Percentiles rank a stretch among this genome's conserved stretches.
phyloP scores from a whole-genome alignment of 2,797 vertebrate genomes.

The Enteromius argenteus region DNA sequence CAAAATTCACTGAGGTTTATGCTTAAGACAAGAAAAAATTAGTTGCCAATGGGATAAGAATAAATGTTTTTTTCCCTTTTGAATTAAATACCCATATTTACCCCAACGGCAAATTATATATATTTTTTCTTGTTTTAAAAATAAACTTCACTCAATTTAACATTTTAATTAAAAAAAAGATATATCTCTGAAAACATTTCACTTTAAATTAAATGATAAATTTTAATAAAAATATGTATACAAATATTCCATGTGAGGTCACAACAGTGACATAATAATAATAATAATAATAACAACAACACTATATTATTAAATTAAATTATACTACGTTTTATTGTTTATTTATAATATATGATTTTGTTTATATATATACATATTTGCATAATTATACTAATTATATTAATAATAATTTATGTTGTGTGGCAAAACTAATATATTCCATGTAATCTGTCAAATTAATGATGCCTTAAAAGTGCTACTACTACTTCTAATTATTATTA shows the following conservation, averaged over 20 bases:
- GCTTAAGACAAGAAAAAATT: background rate
- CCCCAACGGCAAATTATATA: background rate
- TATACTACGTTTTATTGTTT: too few relatives aligned
- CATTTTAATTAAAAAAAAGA: too few relatives aligned
- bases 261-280: too few relatives aligned
- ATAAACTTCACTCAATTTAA: background rate
- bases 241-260: too few relatives aligned
- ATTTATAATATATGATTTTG: background rate
- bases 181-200: too few relatives aligned
- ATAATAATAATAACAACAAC: background rate
- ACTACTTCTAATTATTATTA: too few relatives aligned
- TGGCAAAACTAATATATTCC: background rate
- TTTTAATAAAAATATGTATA: too few relatives aligned
- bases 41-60: background rate
- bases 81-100: slow-evolving; percentile 8
- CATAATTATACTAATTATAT: background rate
- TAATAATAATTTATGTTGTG: background rate
- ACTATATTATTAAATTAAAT: background rate
- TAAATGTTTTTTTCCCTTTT: background rate
- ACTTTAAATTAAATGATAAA: background rate
- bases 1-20: background rate
- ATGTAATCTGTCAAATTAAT: background rate
- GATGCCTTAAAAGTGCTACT: too few relatives aligned
- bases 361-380: background rate
- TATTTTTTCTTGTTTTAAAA: background rate